Conservation (phyloP, 2,797 vertebrate species). For the Arvicola amphibius region DNA sequence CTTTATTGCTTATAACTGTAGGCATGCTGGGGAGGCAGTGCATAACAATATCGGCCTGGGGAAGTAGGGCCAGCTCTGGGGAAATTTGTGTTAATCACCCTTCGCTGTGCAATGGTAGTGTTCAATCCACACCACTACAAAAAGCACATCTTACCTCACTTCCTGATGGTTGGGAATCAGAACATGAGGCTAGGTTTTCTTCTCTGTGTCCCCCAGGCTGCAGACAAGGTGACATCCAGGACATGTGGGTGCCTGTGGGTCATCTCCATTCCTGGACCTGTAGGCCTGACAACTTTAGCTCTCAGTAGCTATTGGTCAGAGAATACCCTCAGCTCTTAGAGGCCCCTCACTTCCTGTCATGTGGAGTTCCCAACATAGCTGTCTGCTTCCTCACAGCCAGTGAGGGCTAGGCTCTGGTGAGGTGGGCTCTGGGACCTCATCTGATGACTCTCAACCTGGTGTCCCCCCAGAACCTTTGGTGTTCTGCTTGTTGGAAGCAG, state of each 20-base stretch:
- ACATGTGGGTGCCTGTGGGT: background rate
- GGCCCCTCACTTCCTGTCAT: background rate
- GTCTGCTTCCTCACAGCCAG: background rate
- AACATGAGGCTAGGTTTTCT: background rate
- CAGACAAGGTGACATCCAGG: background rate
- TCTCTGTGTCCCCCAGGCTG: background rate
- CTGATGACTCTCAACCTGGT: background rate
- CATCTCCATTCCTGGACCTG: background rate
- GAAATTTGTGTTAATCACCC: background rate
- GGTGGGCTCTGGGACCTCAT: background rate
- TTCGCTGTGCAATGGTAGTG: background rate
- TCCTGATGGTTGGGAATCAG: background rate
- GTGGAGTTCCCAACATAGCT: background rate
- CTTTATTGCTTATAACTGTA: background rate
- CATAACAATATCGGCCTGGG: background rate
- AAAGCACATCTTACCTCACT: background rate
- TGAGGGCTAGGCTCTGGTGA: background rate
- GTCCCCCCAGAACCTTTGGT: background rate
- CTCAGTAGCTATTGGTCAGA: background rate
- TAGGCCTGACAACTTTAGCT: background rate
- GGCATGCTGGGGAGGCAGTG: background rate
- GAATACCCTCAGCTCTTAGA: background rate
- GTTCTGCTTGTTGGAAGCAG: background rate
- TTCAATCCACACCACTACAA: background rate
- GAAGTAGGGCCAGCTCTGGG: background rate